Conservation (phyloP, 2,888 invertebrate species). For the Cheilosia vernalis region DNA sequence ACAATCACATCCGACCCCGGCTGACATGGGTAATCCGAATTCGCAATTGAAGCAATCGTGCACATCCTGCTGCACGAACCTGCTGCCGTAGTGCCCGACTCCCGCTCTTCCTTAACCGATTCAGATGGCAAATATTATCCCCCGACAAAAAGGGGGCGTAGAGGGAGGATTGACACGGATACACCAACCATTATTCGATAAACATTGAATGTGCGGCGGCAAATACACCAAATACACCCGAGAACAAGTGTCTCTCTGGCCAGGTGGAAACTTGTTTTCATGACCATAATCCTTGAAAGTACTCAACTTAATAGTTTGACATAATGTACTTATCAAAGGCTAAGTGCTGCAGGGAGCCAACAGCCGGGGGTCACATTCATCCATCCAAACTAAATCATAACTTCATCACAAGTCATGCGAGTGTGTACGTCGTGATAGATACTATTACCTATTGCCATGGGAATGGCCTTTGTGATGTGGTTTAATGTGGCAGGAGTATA, state of each 20-base stretch:
- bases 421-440: background rate
- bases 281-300: constrained; percentile 62
- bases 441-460: constrained; percentile 24
- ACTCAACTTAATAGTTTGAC: constrained; percentile 68
- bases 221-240: background rate
- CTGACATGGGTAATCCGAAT: constrained; percentile 67
- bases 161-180: constrained; percentile 20
- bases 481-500: constrained; percentile 58
- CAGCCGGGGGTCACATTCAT: constrained; percentile 52
- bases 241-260: constrained; percentile 2
- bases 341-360: constrained; percentile 43
- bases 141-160: background rate
- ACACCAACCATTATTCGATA: constrained; percentile 60
- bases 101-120: constrained; percentile 15
- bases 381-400: constrained; percentile 69
- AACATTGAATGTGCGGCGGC: constrained; percentile 52
- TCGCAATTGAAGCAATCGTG: constrained; percentile 68
- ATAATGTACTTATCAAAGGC: constrained; percentile 69
- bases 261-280: constrained; percentile 66
- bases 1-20: constrained; percentile 65
- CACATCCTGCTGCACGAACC: constrained; percentile 69
- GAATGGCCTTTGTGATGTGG: constrained; percentile 72
- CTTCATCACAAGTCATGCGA: constrained; percentile 65
- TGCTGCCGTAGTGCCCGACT: background rate
- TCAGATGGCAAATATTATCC: constrained; percentile 59